Evolutionary conservation across 92 coral and sea anemone species (phyloP), one percentile per base, ranked within the genome.

Genomic region (Phenganax stokvisi): DNA sequence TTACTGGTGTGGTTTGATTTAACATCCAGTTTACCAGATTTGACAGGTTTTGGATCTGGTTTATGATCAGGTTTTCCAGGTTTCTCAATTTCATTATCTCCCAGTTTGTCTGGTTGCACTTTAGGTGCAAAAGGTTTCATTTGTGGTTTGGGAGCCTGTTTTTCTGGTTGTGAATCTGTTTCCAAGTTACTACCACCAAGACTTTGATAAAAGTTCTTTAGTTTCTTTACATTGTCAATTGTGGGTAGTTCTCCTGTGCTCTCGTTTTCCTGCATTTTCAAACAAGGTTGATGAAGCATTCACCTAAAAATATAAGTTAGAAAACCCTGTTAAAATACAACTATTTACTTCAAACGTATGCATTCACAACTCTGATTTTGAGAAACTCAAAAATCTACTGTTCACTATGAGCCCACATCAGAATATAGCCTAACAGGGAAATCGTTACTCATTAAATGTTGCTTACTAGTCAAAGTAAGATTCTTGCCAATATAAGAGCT

Each of bases 131-230:
- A 1, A 59, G 65, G 16, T 13, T 20, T 28, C 37, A 71, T 7
- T 11, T 17, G 8, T 71, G 54, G 81, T 62, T 44, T 31, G 64
- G 13, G 55, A 57, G 64, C 56, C 51, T 2, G 25, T 10, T 47
- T 12, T 44, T 57, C 12, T 16, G 80, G 80, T 11, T 74, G 63
- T 51, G n/a, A 8, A 58, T 17, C 72, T 12, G 51, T 51, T 59
- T 9, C 44, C n/a, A 77, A 13, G 51, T 59, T 71, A 77, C 56
- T 77, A 8, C 17, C 1, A 54, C 81, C 62, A n/a, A 77, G 71
- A 57, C 54, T 58, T 60, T 77, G 69, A 28, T 30, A 77, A 31
- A 77, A 60, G 44, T 12, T 12, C 62, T 58, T 77, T 15, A 58
- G 51, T 10, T 77, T 62, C 30, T 68, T 68, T 20, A 68, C 73